Evolutionary conservation across 1,140 invertebrate genomes (phyloP), one percentile per base, ranked within the genome.

Genomic region (Lepidurus apus): DNA sequence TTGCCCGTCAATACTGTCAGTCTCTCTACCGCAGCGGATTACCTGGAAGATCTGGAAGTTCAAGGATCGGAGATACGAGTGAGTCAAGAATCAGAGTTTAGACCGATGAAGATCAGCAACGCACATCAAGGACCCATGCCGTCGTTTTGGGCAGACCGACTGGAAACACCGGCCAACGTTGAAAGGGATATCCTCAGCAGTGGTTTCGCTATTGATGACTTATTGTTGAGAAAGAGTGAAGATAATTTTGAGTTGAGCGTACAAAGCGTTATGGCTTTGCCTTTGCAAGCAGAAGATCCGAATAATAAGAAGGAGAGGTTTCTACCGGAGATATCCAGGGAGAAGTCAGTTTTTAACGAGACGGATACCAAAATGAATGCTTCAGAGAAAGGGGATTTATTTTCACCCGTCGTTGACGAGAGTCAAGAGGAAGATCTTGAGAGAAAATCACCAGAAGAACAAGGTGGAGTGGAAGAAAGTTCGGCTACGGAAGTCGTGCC

Each of bases 71-170:
- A 65, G 21, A 13, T n/a, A 0, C 53, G 53, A 21, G 21, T 65
- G 17, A 17, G 17, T 7, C 53, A 65, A 21, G 53, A 65, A 65
- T 7, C 53, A 13, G n/a, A 65, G 8, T 65, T 65, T 11, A 65
- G 21, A 17, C 53, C 53, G 8, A 11, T 65, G 53, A 65, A 21
- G 13, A 65, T 65, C 53, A 65, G 53, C 21, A 65, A 65, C 53
- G 53, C 53, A n/a, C 53, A 65, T 17, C 53, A 65, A 65, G 53
- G 53, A 65, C 53, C 53, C 53, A 21, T 65, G 7, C 53, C 53
- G 1, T 13, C 53, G 6, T 65, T 65, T 65, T 65, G 53, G 53
- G 53, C n/a, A 9, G 8, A 65, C 13, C 17, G 17, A 7, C 13
- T 65, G 53, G 53, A 65, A 21, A 65, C 4, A 65, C 1, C 21